Evolutionary conservation across 1,140 invertebrate species (phyloP).

Genomic region (Whitmania pigra): DNA sequence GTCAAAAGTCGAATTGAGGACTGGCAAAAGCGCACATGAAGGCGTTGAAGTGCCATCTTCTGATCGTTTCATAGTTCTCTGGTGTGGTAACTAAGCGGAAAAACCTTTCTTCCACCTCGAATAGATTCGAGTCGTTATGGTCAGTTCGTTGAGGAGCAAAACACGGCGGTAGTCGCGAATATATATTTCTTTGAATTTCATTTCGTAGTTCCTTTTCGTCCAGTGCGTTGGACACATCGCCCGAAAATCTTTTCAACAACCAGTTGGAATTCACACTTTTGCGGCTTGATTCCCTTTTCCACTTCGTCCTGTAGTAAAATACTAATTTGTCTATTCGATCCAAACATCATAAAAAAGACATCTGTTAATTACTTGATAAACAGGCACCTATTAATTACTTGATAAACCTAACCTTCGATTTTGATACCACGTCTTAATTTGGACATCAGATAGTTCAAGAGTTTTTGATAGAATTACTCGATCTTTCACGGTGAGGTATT

Average conservation of each 20-base stretch:
- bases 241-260: too few relatives aligned
- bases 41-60: not conserved
- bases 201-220: too few relatives aligned
- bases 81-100: not conserved
- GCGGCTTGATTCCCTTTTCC: not conserved
- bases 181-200: not conserved
- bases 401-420: slow-evolving; percentile 66
- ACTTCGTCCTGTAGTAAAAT: not conserved
- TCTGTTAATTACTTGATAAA: too few relatives aligned
- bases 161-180: not conserved
- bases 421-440: slow-evolving; percentile 99
- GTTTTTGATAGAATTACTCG: slow-evolving; percentile 92
- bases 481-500: slow-evolving; percentile 95
- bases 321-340: not conserved
- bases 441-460: slow-evolving; percentile 86
- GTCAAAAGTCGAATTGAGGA: not conserved
- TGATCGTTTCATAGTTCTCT: not conserved
- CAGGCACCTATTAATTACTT: too few relatives aligned
- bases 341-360: too few relatives aligned
- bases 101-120: not conserved
- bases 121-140: not conserved
- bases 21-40: not conserved
- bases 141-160: not conserved
- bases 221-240: too few relatives aligned
- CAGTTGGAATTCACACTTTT: too few relatives aligned